Conservation (phyloP, 1,140 invertebrate species). For the Triops cancriformis region DNA sequence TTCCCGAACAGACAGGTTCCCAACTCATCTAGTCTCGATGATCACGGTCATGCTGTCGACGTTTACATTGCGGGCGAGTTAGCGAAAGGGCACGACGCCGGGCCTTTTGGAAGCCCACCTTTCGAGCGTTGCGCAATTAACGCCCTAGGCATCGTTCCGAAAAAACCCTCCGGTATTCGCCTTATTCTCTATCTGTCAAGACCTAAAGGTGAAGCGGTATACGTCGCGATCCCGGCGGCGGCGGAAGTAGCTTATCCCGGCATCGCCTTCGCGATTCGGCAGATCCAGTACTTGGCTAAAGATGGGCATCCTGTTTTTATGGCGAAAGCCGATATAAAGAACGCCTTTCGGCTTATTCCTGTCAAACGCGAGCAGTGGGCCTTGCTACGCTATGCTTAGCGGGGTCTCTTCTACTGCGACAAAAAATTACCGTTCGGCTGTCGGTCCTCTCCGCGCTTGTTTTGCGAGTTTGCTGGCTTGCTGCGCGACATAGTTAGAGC, state of each 20-base stretch:
- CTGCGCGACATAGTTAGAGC: neutral
- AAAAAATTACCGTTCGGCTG: neutral
- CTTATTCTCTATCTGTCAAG: neutral
- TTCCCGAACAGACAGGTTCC: neutral
- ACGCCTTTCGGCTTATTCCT: constrained; percentile 13
- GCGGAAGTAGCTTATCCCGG: neutral
- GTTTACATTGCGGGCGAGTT: neutral
- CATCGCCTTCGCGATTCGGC: neutral
- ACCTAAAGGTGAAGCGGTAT: neutral
- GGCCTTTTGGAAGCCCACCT: neutral
- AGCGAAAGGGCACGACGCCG: neutral
- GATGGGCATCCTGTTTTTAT: neutral
- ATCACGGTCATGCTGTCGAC: neutral
- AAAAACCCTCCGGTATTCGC: too few relatives aligned
- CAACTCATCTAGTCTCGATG: neutral
- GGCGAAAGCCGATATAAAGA: constrained; percentile 6
- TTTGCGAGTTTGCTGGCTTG: neutral
- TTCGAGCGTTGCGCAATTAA: neutral
- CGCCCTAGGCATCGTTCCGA: neutral
- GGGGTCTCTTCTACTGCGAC: neutral
- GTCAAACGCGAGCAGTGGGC: neutral
- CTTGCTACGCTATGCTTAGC: neutral
- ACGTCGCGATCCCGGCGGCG: neutral
- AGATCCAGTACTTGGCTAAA: neutral
- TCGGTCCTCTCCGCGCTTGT: neutral